Evolutionary conservation across 2,797 vertebrate genomes (phyloP).

Genomic region (Heterohyrax brucei): DNA sequence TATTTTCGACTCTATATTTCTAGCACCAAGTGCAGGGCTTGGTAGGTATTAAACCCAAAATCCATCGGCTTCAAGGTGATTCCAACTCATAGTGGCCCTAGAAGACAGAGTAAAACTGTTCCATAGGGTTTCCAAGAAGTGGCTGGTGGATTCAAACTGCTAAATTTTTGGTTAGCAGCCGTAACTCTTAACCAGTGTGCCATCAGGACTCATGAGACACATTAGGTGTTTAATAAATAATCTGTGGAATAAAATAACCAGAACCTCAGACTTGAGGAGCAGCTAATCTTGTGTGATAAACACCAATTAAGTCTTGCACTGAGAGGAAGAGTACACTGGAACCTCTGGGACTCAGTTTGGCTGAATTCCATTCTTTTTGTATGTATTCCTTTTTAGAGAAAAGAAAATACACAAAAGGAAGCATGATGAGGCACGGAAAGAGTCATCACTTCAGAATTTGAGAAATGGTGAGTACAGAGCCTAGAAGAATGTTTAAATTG

Average conservation of each 20-base stretch:
- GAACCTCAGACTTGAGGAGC: background rate
- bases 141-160: too few relatives aligned
- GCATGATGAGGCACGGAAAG: background rate
- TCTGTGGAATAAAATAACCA: background rate
- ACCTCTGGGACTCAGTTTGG: background rate
- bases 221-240: background rate
- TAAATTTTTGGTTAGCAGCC: too few relatives aligned
- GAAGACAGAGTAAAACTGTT: too few relatives aligned
- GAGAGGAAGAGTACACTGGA: background rate
- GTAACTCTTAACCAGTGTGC: too few relatives aligned
- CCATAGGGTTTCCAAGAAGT: too few relatives aligned
- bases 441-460: background rate
- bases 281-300: slow-evolving; percentile 15
- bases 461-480: background rate
- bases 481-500: background rate
- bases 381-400: slow-evolving; percentile 6
- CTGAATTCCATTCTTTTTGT: slow-evolving; percentile 45
- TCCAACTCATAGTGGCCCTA: too few relatives aligned
- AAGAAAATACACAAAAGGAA: background rate
- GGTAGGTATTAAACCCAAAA: background rate
- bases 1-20: slow-evolving; percentile 40
- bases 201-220: too few relatives aligned
- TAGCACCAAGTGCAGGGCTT: background rate
- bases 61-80: too few relatives aligned
- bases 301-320: background rate